A percentile compares a stretch with the other conserved stretches of the same genome.
phyloP scores from a whole-genome alignment of 1,140 invertebrate species.

The Holotrichia oblita region DNA sequence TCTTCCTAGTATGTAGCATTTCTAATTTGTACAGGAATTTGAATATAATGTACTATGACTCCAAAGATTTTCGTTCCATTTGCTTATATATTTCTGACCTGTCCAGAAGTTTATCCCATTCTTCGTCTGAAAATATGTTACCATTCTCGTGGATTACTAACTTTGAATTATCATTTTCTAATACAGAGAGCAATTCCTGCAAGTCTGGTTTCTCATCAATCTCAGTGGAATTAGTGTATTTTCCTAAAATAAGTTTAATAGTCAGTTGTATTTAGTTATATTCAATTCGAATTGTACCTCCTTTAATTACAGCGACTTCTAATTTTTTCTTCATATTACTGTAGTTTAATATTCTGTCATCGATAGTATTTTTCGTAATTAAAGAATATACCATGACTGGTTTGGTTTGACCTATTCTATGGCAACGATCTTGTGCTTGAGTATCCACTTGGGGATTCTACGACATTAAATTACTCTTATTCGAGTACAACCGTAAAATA shows the following conservation, averaged over 20 bases:
- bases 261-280: neutral
- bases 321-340: conserved; percentile 74
- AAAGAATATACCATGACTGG: conserved; percentile 78
- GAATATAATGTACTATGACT: too few relatives aligned
- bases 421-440: conserved; percentile 82
- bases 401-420: conserved; percentile 79
- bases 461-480: conserved; percentile 40
- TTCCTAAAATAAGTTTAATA: conserved; percentile 42
- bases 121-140: conserved; percentile 64
- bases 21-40: too few relatives aligned
- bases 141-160: conserved; percentile 50
- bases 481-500: neutral
- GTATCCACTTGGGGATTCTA: conserved; percentile 80
- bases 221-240: conserved; percentile 46
- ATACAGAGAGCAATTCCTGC: conserved; percentile 61
- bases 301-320: conserved; percentile 75
- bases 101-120: conserved; percentile 68
- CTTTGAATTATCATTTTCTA: conserved; percentile 61
- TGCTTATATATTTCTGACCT: conserved; percentile 63
- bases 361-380: conserved; percentile 74
- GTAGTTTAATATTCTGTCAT: conserved; percentile 73
- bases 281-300: conserved; percentile 48
- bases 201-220: conserved; percentile 47
- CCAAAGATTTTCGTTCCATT: conserved; percentile 45
- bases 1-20: too few relatives aligned